These are phyloP conservation scores for Anabacerthia variegaticeps DNA, from an alignment of 2,797 vertebrate species.

Conservation along the genomic window DNA sequence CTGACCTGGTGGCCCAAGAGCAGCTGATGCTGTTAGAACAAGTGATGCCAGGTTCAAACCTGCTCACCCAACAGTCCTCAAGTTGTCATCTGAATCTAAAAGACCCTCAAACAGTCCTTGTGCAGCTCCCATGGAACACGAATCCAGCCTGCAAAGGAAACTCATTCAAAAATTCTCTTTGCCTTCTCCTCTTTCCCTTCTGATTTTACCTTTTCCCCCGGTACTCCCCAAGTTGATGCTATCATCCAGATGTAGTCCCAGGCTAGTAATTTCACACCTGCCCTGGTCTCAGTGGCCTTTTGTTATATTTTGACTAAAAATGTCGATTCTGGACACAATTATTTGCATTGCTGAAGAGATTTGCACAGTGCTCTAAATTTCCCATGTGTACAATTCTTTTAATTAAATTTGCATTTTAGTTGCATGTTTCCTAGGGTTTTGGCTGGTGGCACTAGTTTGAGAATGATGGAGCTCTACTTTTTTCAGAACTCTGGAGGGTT, in stretches of 20 bases:
- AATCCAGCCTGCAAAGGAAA: neutral
- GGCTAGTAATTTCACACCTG: neutral
- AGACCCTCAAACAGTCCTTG: neutral
- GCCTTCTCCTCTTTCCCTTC: neutral
- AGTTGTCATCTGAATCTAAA: neutral
- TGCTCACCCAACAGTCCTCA: neutral
- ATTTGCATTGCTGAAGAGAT: neutral
- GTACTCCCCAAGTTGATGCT: neutral
- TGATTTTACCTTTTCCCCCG: neutral
- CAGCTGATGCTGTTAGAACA: neutral
- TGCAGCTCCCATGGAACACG: neutral
- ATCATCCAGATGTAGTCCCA: neutral
- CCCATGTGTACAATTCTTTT: neutral
- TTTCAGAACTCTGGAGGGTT: neutral
- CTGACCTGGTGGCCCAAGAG: neutral
- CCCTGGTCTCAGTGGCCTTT: neutral
- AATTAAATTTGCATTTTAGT: slow-evolving; percentile 20
- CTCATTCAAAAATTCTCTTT: neutral
- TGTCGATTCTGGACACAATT: neutral
- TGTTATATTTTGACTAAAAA: neutral
- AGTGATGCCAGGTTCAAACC: neutral
- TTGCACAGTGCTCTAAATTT: neutral
- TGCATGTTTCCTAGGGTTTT: neutral
- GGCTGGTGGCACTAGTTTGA: neutral
- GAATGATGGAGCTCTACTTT: neutral